Evolutionary conservation across 2,113 vertebrate species (phyloP).

Genomic region (Sula dactylatra): DNA sequence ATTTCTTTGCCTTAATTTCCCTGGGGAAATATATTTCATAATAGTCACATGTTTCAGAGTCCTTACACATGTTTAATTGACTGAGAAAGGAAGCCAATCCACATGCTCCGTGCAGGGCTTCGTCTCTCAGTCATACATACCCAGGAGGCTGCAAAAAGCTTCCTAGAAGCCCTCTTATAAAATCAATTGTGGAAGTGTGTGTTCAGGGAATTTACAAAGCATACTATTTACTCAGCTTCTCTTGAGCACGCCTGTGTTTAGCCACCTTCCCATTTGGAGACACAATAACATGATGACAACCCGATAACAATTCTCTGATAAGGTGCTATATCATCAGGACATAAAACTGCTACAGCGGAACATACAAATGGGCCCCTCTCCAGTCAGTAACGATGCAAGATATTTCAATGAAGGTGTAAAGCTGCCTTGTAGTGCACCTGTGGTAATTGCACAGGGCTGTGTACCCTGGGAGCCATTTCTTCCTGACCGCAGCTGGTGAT

Average conservation of each 20-base stretch:
- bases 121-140: not conserved
- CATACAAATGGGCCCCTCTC: slow-evolving; percentile 17
- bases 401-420: slow-evolving; percentile 50
- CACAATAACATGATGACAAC: slow-evolving; percentile 39
- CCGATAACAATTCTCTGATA: slow-evolving; percentile 51
- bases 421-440: slow-evolving; percentile 1
- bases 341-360: not conserved
- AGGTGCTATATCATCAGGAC: slow-evolving; percentile 50
- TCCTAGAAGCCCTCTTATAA: slow-evolving; percentile 45
- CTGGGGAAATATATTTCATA: not conserved
- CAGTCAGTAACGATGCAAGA: not conserved
- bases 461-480: not conserved
- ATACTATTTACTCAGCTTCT: slow-evolving; percentile 46
- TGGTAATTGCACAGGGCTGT: not conserved
- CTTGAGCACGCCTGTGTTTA: not conserved
- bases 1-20: slow-evolving; percentile 29
- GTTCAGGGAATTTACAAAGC: slow-evolving; percentile 56
- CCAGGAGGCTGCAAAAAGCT: slow-evolving; percentile 50
- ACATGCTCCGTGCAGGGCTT: not conserved
- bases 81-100: not conserved
- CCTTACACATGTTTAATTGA: slow-evolving; percentile 14
- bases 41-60: not conserved
- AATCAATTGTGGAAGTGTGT: slow-evolving; percentile 36
- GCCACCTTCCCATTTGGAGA: slow-evolving; percentile 41
- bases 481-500: slow-evolving; percentile 19